These are phyloP conservation scores for Platynereis dumerilii DNA, from an alignment of 2,888 invertebrate species.

Conservation along the genomic window DNA sequence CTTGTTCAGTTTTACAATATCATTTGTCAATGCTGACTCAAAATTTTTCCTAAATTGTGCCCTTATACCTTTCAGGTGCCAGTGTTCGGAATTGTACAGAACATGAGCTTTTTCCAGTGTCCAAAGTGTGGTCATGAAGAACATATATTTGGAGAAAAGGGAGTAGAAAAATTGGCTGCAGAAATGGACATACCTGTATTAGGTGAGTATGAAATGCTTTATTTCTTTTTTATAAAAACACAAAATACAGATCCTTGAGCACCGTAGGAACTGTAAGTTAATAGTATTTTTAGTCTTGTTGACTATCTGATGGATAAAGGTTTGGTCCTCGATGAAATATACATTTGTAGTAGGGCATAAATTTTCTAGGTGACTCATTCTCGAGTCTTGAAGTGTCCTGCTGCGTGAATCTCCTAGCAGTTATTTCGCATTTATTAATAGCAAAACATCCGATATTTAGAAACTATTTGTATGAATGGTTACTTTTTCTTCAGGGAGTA, in stretches of 20 bases:
- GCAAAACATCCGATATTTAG: not conserved
- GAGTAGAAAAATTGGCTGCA: constrained; percentile 66
- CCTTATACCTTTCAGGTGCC: constrained; percentile 45
- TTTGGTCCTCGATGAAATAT: not conserved
- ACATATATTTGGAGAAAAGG: constrained; percentile 76
- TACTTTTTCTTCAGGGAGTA: constrained; percentile 66
- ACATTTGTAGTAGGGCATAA: not conserved
- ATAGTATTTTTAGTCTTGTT: not conserved
- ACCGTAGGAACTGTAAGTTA: not conserved
- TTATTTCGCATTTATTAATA: not conserved
- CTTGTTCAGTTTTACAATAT: too few species aligned
- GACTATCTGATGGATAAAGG: not conserved
- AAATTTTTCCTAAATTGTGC: too few species aligned
- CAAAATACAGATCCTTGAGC: not conserved
- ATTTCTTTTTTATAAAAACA: not conserved
- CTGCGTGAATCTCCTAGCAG: too few species aligned
- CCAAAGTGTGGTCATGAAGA: constrained; percentile 77
- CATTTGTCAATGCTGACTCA: too few species aligned
- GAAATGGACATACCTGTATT: constrained; percentile 67
- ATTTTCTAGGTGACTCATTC: too few species aligned
- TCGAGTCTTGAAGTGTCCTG: too few species aligned
- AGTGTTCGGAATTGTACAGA: constrained; percentile 86
- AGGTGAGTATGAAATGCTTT: constrained; percentile 65
- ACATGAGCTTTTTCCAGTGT: constrained; percentile 85
- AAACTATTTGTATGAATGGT: not conserved